These are phyloP conservation scores for Spicauda simplicius DNA, from an alignment of 2,888 invertebrate species.

Conservation along the genomic window DNA sequence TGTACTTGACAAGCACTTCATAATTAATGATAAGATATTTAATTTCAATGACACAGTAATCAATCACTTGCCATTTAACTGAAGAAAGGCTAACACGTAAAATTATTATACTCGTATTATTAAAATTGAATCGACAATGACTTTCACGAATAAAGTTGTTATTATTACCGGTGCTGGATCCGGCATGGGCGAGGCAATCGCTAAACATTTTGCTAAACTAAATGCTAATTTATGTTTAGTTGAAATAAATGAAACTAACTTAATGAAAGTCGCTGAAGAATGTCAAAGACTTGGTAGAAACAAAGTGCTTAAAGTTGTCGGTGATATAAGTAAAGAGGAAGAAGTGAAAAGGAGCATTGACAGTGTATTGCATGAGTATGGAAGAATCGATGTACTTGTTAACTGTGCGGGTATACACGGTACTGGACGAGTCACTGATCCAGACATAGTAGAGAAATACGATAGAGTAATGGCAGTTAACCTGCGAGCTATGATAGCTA, in stretches of 20 bases:
- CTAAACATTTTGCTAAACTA: conserved; percentile 82
- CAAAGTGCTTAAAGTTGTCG: conserved; percentile 36
- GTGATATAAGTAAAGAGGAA: conserved; percentile 40
- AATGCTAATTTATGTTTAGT: conserved; percentile 84
- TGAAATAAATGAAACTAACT: conserved; percentile 86
- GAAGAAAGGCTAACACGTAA: too few relatives aligned
- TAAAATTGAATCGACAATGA: conserved; percentile 44
- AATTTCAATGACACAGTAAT: too few relatives aligned
- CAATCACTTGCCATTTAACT: too few relatives aligned
- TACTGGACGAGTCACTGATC: conserved; percentile 12
- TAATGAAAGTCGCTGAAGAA: conserved; percentile 77
- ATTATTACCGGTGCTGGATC: conserved; percentile 72
- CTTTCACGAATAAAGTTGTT: conserved; percentile 55
- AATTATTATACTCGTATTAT: too few relatives aligned
- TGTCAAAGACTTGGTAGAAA: conserved; percentile 22
- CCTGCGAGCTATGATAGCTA: conserved; percentile 34
- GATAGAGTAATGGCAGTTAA: conserved; percentile 39
- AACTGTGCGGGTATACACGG: conserved; percentile 41
- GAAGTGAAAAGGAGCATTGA: conserved; percentile 37
- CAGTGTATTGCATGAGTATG: conserved; percentile 36
- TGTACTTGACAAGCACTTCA: too few relatives aligned
- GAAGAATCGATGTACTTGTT: conserved; percentile 41
- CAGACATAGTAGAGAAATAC: conserved; percentile 28
- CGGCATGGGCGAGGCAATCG: conserved; percentile 87
- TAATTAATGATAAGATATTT: too few relatives aligned